Evolutionary conservation across 2,888 invertebrate genomes (phyloP), one percentile per base, ranked within the genome.

Genomic region (Meandrusa payeni): DNA sequence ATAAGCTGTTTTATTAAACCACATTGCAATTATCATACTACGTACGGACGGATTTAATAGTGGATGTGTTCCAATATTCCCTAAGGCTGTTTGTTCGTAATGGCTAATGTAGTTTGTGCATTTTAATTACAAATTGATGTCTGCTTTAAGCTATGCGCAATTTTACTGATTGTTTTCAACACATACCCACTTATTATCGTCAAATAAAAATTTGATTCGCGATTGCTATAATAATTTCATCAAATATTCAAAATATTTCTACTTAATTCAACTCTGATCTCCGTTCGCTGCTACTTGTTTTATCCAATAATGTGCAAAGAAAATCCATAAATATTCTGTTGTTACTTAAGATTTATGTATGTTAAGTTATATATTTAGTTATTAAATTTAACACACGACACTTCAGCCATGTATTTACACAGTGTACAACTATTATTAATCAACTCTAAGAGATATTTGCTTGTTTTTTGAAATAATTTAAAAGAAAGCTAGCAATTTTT

Each of bases 111-210:
- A 38, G 32, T 32, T 23, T 27, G 20, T 29, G 42, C 15, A 38
- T 43, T 41, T 38, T 43, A 43, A 43, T 43, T 38, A 43, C 32
- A 27, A 42, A 42, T 42, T 36, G 42, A 42, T 42, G 42, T 36
- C 28, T 31, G 42, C 42, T 36, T 36, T 36, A 11, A 42, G 29
- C 12, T 7, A 19, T 41, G 11, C 28, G 29, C 33, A 36, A 42
- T 42, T 34, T 24, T 12, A 42, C 36, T 29, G 42, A 42, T 42
- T 42, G 36, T 36, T 17, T 24, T 27, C 26, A 33, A 27, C 3
- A 10, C 32, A 20, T 2, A 27, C 24, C 20, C 27, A 27, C 26
- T 26, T 26, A 41, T 41, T 41, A 32, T 11, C 5, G 5, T n/a
- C 20, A 2, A 41, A 27, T 34, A 41, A 24, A 24, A 5, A 10